A percentile compares a stretch with the other conserved stretches of the same genome.
Evolutionary conservation across 2,888 invertebrate genomes (phyloP).

Genomic region (Taphrorychus bicolor): DNA sequence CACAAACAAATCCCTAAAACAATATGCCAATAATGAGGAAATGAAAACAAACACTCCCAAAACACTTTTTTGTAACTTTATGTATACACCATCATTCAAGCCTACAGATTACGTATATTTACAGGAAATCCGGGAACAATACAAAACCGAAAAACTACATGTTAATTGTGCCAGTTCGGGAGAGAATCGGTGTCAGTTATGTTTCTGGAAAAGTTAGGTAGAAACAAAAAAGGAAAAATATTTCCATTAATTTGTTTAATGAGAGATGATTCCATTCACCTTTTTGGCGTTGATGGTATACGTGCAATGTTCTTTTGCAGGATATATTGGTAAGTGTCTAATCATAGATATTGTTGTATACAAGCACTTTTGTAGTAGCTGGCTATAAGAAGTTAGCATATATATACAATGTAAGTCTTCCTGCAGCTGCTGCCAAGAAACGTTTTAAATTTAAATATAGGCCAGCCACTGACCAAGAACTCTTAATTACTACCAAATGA

Average conservation of each 20-base stretch:
- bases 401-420: background rate
- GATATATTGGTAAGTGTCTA: conserved; percentile 47
- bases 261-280: conserved; percentile 43
- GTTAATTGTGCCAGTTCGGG: conserved; percentile 32
- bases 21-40: no score
- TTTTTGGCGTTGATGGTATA: conserved; percentile 44
- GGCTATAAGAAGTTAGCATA: no score
- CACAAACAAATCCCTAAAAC: no score
- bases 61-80: background rate
- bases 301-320: conserved; percentile 39
- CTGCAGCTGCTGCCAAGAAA: background rate
- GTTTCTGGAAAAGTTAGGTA: conserved; percentile 45
- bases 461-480: background rate
- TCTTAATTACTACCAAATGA: background rate
- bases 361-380: no score
- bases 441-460: background rate
- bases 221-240: conserved; percentile 36
- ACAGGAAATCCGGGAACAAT: conserved; percentile 11
- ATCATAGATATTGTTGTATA: no score
- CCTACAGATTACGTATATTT: conserved; percentile 38
- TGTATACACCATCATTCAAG: conserved; percentile 14
- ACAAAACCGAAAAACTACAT: conserved; percentile 32
- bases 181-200: conserved; percentile 45
- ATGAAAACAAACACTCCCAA: conserved; percentile 24
- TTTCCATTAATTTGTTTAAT: no score